Percentiles rank a stretch among this genome's conserved stretches.
phyloP scores from a whole-genome alignment of 2,113 vertebrate species.

The Benitochromis conjunctus region DNA sequence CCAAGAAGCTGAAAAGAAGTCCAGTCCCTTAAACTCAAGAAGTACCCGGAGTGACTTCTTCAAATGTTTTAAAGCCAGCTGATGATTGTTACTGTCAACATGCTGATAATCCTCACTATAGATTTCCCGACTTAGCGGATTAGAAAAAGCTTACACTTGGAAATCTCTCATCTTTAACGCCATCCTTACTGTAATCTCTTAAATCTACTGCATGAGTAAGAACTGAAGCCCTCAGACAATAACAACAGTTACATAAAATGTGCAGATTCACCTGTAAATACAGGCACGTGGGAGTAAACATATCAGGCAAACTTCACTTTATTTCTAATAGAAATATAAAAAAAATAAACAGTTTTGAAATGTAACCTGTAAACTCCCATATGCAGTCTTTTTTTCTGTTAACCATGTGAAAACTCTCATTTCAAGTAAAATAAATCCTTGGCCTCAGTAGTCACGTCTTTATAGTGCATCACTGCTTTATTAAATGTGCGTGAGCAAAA shows the following conservation, averaged over 20 bases:
- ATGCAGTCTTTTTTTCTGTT: accelerated
- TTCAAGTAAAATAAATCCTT: background rate
- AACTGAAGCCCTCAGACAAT: background rate
- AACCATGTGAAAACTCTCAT: accelerated
- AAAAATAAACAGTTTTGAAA: accelerated
- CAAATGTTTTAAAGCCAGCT: background rate
- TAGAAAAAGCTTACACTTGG: background rate
- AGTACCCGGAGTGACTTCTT: background rate
- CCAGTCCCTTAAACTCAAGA: background rate
- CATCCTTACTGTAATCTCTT: background rate
- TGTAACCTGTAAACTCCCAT: background rate
- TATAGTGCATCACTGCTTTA: accelerated
- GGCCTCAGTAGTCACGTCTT: background rate
- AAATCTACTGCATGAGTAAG: background rate
- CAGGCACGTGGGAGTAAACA: accelerated
- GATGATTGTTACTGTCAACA: background rate
- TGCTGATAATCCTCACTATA: background rate
- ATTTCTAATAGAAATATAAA: background rate
- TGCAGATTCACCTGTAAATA: background rate
- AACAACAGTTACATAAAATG: background rate
- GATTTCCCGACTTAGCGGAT: background rate
- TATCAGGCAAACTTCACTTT: background rate
- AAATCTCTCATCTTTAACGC: background rate
- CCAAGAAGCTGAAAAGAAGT: accelerated
- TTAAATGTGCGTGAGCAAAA: background rate